Evolutionary conservation across 1,140 invertebrate genomes (phyloP), one percentile per base, ranked within the genome.

Genomic region (Drusus annulatus): DNA sequence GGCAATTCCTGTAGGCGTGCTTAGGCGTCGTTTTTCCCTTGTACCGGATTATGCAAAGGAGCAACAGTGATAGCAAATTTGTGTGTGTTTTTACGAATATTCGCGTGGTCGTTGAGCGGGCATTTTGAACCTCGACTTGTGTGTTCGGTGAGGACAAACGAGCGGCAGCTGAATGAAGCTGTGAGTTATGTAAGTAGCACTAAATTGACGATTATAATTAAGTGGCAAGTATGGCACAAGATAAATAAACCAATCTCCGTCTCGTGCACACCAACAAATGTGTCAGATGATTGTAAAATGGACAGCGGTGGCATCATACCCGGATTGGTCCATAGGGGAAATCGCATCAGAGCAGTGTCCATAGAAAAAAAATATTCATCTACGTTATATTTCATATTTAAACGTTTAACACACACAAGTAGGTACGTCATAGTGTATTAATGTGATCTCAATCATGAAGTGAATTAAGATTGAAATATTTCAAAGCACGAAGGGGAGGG

Each of bases 201-300:
- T 78, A 71, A 73, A 79, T 79, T 79, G 77, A 58, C 65, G 65
- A 79, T 79, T 58, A 56, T 50, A 71, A 68, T 79, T 79, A 79
- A 79, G 63, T 79, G 77, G 68, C 52, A 60, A 58, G 63, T 56
- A 45, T 71, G 77, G 52, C 77, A 78, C 63, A 65, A 78, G 76
- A 78, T 52, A 69, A 68, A 78, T 65, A 68, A 65, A 45, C 28
- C 74, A 76, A 76, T 76, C 74, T 58, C 56, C 52, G 52, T 28
- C 73, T 60, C 21, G 31, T 45, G 56, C 8, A 19, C 74, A 50
- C 36, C 56, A 50, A 51, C 56, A 23, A 63, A 36, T 62, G 58
- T 63, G 51, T 58, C 28, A 31, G 77, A 50, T 56, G 45, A 78
- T 54, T 65, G 17, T 52, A 77, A 77, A 65, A 68, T 65, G 23